Evolutionary conservation across 2,797 vertebrate species (phyloP), one percentile per base, ranked within the genome.

Genomic region (Pempheris klunzingeri): DNA sequence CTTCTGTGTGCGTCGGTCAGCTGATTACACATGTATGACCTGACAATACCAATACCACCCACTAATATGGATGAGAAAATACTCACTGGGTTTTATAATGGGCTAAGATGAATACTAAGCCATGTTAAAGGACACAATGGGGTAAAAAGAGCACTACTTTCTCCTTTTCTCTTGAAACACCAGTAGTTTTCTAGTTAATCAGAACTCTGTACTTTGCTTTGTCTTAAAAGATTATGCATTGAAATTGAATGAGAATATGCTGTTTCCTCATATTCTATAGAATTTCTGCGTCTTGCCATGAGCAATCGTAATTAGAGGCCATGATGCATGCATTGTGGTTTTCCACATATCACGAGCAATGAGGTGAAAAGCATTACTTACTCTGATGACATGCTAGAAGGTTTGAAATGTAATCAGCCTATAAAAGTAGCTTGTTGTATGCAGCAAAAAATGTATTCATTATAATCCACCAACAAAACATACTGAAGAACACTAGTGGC

Each of bases 21-120:
- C 81, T 88, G 87, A 89, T 88, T 88, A 77, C 83, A 88, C 89
- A 80, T 58, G 65, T 81, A 78, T 66, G 78, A 64, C 70, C 73
- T 78, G 73, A 87, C 80, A 49, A 86, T 80, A 76, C 67, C 77
- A 75, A 66, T 73, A 73, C 88, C 90, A 87, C 86, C 88, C 86
- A 86, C 84, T 69, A 78, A 77, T 55, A 18, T 47, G 68, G 55
- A 72, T 53, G 22, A 54, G 61, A 53, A 79, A 80, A 73, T 43
- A 80, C 61, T 39, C 63, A 13, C 67, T 72, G 66, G 64, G 61
- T 71, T 71, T 83, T 76, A 47, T 74, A 32, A 62, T 34, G 15
- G 43, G 28, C 38, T 74, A 54, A 55, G 50, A 64, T 82, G 62
- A 60, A 63, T 41, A 80, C 76, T 87, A 74, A 77, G 41, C 32